Evolutionary conservation across 2,797 vertebrate genomes (phyloP), one percentile per base, ranked within the genome.

Genomic region (Rhinichthys osculus): DNA sequence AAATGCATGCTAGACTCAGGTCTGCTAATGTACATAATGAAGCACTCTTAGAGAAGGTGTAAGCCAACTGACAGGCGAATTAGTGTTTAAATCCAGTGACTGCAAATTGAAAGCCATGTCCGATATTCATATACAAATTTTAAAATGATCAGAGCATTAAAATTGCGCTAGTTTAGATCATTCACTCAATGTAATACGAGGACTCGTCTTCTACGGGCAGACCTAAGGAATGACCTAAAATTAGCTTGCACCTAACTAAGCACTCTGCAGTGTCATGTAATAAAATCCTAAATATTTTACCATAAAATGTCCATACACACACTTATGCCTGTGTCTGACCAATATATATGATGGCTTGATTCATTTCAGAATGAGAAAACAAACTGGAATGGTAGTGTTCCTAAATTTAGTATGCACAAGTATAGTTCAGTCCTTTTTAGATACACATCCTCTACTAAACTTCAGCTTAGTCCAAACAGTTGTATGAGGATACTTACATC

Each of bases 161-260:
- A 81, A 38, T 6, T 57, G 27, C 27, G 23, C 52, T 21, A 54
- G 82, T 79, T 66, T 44, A 38, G 38, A 71, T 74, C 70, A 78
- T 82, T 80, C 85, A 23, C 30, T 90, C 59, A 66, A 72, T 85
- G 86, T 90, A 91, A 89, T 33, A 70, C 14, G 73, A 88, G 76
- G 73, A 85, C 72, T 82, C 33, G 27, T 80, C 64, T 47, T 64
- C 30, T 77, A 81, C 59, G 47, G 70, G 66, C 52, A 78, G 14
- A 52, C 62, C 72, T 59, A 59, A 73, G 40, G 40, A 40, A 81
- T 64, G 42, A 47, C 64, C 82, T 88, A 89, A 89, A 81, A 86
- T 89, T 85, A 87, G 76, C 72, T 81, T 83, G n/a, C 73, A 83
- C 85, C 74, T 81, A 79, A 87, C 80, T 47, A 72, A 79, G 82